Evolutionary conservation across 2,888 invertebrate species (phyloP).

Genomic region (Harmothoe impar): DNA sequence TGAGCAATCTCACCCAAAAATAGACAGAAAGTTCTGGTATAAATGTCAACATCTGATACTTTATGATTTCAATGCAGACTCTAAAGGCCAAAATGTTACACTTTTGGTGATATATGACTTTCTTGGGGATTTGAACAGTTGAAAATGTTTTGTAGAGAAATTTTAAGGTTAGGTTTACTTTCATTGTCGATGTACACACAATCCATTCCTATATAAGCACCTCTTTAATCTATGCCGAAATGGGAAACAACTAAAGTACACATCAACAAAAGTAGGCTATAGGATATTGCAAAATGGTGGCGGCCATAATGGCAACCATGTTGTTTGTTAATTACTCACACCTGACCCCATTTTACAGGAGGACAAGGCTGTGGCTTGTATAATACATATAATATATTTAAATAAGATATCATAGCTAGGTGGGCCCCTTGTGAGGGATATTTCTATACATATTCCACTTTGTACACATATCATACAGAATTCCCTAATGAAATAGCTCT

Average conservation of each 20-base stretch:
- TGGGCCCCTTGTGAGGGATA: not conserved
- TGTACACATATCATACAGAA: slow-evolving; percentile 54
- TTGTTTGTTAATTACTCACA: slow-evolving; percentile 29
- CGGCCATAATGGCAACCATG: not conserved
- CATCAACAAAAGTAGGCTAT: not conserved
- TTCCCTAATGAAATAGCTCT: slow-evolving; percentile 48
- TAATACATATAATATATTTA: slow-evolving; percentile 52
- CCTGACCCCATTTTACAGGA: not conserved
- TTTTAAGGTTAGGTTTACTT: not conserved
- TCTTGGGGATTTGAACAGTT: no score
- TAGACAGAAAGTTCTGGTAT: no score
- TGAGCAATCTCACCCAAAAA: no score
- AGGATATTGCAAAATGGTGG: slow-evolving; percentile 35
- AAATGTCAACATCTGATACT: no score
- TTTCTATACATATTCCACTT: slow-evolving; percentile 51
- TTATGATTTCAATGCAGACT: no score
- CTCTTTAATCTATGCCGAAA: not conserved
- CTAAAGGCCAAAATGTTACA: no score
- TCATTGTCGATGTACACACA: not conserved
- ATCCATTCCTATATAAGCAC: slow-evolving; percentile 13
- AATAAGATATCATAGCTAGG: slow-evolving; percentile 41
- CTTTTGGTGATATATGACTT: no score
- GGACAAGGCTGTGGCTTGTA: not conserved
- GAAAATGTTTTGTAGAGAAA: no score
- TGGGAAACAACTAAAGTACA: not conserved